Evolutionary conservation across 1,140 invertebrate species (phyloP).

Genomic region (Papilio aristodemus): DNA sequence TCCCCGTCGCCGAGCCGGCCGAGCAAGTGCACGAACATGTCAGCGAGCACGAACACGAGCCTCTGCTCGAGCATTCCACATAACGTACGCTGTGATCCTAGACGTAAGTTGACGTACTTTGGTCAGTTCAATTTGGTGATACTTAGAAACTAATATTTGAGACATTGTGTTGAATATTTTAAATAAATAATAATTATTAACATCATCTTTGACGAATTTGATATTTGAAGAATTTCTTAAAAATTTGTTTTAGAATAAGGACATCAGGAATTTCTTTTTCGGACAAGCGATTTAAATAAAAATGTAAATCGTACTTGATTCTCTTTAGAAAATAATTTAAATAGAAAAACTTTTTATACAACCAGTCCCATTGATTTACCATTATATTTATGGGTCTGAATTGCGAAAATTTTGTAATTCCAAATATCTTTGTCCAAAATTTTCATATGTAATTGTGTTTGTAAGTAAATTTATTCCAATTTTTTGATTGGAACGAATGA

Average conservation of each 20-base stretch:
- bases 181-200: not conserved
- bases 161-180: not conserved
- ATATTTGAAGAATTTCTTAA: not conserved
- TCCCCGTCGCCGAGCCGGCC: constrained; percentile 43
- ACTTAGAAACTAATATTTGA: not conserved
- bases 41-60: constrained; percentile 50
- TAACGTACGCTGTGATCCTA: constrained; percentile 67
- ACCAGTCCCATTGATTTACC: too few species aligned
- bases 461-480: too few species aligned
- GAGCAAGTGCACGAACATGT: constrained; percentile 33
- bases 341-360: too few species aligned
- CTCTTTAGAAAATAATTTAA: too few species aligned
- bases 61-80: constrained; percentile 70
- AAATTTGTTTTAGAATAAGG: not conserved
- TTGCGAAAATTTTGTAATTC: not conserved
- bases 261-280: not conserved
- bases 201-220: not conserved
- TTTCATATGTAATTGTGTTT: too few species aligned
- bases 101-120: constrained; percentile 51
- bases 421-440: not conserved
- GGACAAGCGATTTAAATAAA: too few species aligned
- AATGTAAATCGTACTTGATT: too few species aligned
- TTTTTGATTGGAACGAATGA: too few species aligned
- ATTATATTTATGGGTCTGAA: not conserved
- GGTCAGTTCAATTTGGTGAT: constrained; percentile 16